phyloP scores from a whole-genome alignment of 1,140 invertebrate species.

The Acromyrmex charruanus region DNA sequence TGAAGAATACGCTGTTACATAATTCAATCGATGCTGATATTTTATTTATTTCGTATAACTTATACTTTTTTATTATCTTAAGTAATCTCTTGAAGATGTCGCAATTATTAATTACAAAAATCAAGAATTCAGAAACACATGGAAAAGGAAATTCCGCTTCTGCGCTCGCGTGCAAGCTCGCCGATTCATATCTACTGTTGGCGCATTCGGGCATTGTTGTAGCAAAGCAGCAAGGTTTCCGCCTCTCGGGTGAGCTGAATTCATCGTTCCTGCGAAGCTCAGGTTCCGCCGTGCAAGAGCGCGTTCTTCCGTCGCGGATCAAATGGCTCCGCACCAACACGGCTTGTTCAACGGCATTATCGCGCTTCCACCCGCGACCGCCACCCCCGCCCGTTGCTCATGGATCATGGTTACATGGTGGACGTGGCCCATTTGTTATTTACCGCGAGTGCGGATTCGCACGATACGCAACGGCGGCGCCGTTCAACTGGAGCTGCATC shows the following conservation, averaged over 20 bases:
- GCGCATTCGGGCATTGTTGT: conserved; percentile 11
- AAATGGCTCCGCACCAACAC: conserved; percentile 62
- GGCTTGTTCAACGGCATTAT: conserved; percentile 67
- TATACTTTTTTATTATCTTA: background rate
- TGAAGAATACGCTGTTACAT: background rate
- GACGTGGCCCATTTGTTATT: conserved; percentile 76
- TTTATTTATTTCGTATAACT: background rate
- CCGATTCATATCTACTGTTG: background rate
- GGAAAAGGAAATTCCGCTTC: background rate
- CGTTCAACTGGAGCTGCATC: conserved; percentile 20
- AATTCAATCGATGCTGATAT: background rate
- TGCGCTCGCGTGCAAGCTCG: background rate
- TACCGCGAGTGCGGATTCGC: conserved; percentile 69
- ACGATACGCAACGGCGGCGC: conserved; percentile 70
- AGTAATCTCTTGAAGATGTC: background rate
- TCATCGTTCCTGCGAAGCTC: conserved; percentile 42
- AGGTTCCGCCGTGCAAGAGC: conserved; percentile 19
- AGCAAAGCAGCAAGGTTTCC: conserved; percentile 36
- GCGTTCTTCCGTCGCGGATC: conserved; percentile 65
- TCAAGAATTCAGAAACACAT: background rate
- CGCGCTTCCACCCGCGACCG: conserved; percentile 46
- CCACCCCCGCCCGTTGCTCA: conserved; percentile 34
- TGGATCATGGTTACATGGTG: conserved; percentile 74
- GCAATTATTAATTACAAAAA: background rate
- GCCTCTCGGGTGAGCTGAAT: conserved; percentile 18